Conservation (phyloP, 2,888 invertebrate genomes). For the Melanchra persicariae region DNA sequence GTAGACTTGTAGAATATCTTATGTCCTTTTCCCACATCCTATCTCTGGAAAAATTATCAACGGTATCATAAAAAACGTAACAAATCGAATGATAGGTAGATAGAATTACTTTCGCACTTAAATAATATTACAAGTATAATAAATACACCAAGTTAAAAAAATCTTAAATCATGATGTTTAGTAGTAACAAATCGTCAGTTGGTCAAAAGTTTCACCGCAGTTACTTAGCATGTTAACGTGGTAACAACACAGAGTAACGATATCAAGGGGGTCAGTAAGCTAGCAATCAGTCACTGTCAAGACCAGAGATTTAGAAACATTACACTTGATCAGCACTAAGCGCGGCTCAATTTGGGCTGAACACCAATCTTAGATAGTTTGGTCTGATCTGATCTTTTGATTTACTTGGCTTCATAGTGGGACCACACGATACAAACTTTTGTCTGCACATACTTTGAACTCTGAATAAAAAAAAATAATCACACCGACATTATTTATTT, state of each 20-base stretch:
- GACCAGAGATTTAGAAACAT: constrained; percentile 29
- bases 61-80: no score
- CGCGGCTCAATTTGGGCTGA: constrained; percentile 10
- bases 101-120: no score
- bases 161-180: background rate
- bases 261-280: constrained; percentile 17
- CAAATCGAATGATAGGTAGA: no score
- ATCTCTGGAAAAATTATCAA: no score
- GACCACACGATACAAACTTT: no score
- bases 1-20: no score
- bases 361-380: background rate
- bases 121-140: no score
- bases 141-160: no score
- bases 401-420: constrained; percentile 1
- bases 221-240: background rate
- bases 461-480: no score
- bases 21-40: no score
- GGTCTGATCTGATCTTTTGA: constrained; percentile 3
- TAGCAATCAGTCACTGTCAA: constrained; percentile 54
- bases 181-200: background rate
- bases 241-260: constrained; percentile 1
- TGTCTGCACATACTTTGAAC: no score
- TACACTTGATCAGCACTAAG: constrained; percentile 29
- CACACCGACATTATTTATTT: no score
- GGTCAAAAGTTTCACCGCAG: background rate